These are phyloP conservation scores for Nomada fabriciana DNA, from an alignment of 2,888 invertebrate species.

Conservation along the genomic window DNA sequence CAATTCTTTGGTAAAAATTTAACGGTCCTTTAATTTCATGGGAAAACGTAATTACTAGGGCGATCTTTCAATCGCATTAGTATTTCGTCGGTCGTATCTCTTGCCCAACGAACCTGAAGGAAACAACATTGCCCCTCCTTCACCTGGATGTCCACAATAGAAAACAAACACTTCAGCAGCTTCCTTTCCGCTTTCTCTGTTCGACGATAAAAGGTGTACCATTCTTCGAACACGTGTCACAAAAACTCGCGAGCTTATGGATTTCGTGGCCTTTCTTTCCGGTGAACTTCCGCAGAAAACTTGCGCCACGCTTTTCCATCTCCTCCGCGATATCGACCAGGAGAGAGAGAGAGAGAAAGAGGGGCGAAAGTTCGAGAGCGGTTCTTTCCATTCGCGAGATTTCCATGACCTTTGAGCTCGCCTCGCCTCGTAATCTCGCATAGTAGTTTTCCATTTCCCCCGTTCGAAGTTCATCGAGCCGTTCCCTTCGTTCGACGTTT, in stretches of 20 bases:
- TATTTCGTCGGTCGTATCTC: slow-evolving; percentile 14
- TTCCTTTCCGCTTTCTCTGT: not conserved
- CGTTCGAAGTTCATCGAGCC: slow-evolving; percentile 30
- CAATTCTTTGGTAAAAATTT: too few species aligned
- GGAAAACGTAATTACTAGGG: too few species aligned
- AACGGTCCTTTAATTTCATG: too few species aligned
- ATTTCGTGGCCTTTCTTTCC: slow-evolving; percentile 17
- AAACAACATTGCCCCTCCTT: not conserved
- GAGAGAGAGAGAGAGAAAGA: not conserved
- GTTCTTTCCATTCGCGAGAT: slow-evolving; percentile 49
- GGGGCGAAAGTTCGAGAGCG: slow-evolving; percentile 25
- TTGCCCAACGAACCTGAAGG: slow-evolving; percentile 15
- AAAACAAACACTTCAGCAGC: slow-evolving; percentile 26
- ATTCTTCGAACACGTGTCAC: slow-evolving; percentile 38
- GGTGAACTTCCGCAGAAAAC: slow-evolving; percentile 18
- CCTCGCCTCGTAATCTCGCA: slow-evolving; percentile 37
- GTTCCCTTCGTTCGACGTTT: slow-evolving; percentile 17
- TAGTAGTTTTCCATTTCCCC: slow-evolving; percentile 45
- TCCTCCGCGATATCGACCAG: not conserved
- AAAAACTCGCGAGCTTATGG: slow-evolving; percentile 50
- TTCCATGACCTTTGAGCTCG: slow-evolving; percentile 55
- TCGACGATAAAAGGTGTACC: slow-evolving; percentile 24
- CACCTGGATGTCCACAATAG: not conserved
- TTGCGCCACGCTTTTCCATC: not conserved
- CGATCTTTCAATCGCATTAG: slow-evolving; percentile 34